Base-by-base conservation (phyloP, 2,113 vertebrate species). In the Gobio gobio region DNA sequence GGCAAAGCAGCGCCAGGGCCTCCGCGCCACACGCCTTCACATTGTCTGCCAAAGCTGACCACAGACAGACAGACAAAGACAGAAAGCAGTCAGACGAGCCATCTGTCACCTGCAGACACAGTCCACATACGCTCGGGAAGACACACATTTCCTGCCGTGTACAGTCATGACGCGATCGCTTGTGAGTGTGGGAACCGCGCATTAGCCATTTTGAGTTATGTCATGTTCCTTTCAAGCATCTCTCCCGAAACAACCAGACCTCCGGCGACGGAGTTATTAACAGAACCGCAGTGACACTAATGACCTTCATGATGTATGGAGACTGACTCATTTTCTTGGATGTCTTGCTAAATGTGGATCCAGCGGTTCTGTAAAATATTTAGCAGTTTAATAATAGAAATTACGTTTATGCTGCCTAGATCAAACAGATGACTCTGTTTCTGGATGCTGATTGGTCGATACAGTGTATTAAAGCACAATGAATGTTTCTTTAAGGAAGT, bases 1-100 rank as follows among this genome's bases (percentile, higher is more conserved):
- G 86, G 2, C 92, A 91, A 89, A 99, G 92, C 88, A 96, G 95
- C 89, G 82, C 66, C 89, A 98, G 87, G 2, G 96, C 95, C 86
- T 97, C 96, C 0, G 89, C 90, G 45, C 97, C 96, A 0, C 95
- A 98, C 45, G 93, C 87, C 91, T 94, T 96, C 87, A 98, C 97
- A 9, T 93, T 93, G 89, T 96, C 96, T 1, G 94, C 93, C 89
- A 99, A 93, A 18, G 92, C 98, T 99, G 94, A 66, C 13, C 0
- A 49, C 18, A 45, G 59, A 85, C 49, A 63, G 54, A 79, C 24
- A 78, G 29, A 29, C 29, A 6, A 70, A 40, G 12, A 36, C 33
- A 73, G 51, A 61, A 13, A 73, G 66, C 43, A 84, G 40, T 75
- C 36, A 80, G 81, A 85, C 79, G 43, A 26, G 66, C 74, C 86